Evolutionary conservation across 2,113 vertebrate species (phyloP).

Genomic region (Odobenus rosmarus): DNA sequence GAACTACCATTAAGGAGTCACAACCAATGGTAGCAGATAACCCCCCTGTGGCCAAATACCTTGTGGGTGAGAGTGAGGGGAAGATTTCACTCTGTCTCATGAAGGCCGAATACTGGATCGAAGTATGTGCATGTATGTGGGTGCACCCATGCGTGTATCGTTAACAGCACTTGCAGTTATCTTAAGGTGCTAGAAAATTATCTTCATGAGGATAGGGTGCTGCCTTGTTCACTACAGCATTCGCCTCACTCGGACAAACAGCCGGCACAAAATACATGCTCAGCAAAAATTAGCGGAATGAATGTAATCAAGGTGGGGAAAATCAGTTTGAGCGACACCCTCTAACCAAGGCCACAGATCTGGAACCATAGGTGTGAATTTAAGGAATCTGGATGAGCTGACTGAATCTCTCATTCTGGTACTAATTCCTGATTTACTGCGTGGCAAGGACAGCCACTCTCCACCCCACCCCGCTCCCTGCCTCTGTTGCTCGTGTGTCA

Average conservation of each 20-base stretch:
- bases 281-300: background rate
- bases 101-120: background rate
- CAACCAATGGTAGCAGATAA: background rate
- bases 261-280: background rate
- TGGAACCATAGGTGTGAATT: background rate
- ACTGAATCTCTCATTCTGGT: rapidly evolving
- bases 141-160: rapidly evolving
- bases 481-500: rapidly evolving
- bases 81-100: background rate
- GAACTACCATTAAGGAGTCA: too few species aligned
- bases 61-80: background rate
- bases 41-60: background rate
- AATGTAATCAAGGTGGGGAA: rapidly evolving
- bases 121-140: background rate
- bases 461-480: rapidly evolving
- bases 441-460: rapidly evolving
- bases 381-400: rapidly evolving
- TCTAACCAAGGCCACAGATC: too few species aligned
- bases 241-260: background rate
- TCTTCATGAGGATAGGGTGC: rapidly evolving
- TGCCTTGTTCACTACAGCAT: background rate
- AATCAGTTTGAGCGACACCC: background rate
- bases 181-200: background rate
- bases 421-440: background rate
- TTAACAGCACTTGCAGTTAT: background rate